Conservation (phyloP, 2,888 invertebrate genomes). For the Leptothorax acervorum region DNA sequence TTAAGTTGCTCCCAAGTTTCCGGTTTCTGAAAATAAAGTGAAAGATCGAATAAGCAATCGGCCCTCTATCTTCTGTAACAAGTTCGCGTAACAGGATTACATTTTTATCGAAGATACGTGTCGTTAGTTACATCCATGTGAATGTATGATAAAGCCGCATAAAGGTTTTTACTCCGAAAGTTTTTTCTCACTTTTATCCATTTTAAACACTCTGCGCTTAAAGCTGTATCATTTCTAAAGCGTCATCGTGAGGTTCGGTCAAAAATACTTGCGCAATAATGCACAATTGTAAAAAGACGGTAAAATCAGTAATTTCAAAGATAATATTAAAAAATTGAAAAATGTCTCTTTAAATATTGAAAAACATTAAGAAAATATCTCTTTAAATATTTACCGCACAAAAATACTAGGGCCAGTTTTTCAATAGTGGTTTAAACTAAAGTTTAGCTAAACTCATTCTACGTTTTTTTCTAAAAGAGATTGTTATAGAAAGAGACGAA, state of each 20-base stretch:
- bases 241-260: not conserved
- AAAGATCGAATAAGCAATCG: constrained; percentile 19
- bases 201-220: not conserved
- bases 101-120: not conserved
- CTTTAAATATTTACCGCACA: not conserved
- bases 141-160: not conserved
- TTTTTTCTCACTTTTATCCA: not conserved
- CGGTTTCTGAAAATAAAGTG: constrained; percentile 78
- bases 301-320: not conserved
- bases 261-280: not conserved
- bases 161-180: not conserved
- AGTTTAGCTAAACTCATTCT: too few species aligned
- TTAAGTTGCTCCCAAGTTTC: constrained; percentile 89
- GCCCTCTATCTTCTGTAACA: not conserved
- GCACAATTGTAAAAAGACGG: constrained; percentile 11
- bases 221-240: not conserved
- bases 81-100: constrained; percentile 8
- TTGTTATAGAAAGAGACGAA: too few species aligned
- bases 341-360: not conserved
- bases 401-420: not conserved
- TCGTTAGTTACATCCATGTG: not conserved
- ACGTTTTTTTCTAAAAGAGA: too few species aligned
- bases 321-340: not conserved
- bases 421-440: too few species aligned
- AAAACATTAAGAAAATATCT: not conserved